Evolutionary conservation across 35 echinoderm and acorn worm genomes (phyloP).

Genomic region (Amphiura filiformis): DNA sequence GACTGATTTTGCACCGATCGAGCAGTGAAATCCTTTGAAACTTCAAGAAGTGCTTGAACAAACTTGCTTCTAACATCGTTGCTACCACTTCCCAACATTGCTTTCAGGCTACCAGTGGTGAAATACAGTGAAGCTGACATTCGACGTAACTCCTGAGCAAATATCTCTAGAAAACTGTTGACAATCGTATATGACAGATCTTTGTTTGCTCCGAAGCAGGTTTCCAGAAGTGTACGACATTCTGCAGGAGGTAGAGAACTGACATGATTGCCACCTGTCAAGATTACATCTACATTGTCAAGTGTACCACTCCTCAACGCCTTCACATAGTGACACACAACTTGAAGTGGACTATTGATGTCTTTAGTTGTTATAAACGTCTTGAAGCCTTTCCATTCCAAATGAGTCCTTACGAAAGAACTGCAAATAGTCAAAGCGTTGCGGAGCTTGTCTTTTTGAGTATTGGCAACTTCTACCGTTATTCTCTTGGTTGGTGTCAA

Average conservation of each 20-base stretch:
- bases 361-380: constrained; percentile 20
- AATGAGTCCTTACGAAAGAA: constrained; percentile 13
- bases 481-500: not conserved
- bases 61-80: constrained; percentile 21
- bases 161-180: constrained; percentile 25
- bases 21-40: constrained; percentile 33
- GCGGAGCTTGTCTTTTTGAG: constrained; percentile 25
- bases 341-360: constrained; percentile 30
- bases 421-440: constrained; percentile 27
- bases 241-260: not conserved
- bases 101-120: constrained; percentile 18
- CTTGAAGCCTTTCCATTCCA: constrained; percentile 30
- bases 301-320: constrained; percentile 18
- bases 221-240: constrained; percentile 3
- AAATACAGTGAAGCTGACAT: constrained; percentile 43
- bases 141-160: constrained; percentile 26
- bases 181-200: constrained; percentile 31
- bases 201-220: not conserved
- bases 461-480: constrained; percentile 31
- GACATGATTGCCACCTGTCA: not conserved
- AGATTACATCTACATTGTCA: constrained; percentile 18
- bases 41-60: constrained; percentile 26
- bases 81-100: constrained; percentile 21
- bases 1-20: constrained; percentile 18
- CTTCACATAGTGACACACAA: constrained; percentile 40